Evolutionary conservation across 2,888 invertebrate species (phyloP).

Genomic region (Drepana falcataria): DNA sequence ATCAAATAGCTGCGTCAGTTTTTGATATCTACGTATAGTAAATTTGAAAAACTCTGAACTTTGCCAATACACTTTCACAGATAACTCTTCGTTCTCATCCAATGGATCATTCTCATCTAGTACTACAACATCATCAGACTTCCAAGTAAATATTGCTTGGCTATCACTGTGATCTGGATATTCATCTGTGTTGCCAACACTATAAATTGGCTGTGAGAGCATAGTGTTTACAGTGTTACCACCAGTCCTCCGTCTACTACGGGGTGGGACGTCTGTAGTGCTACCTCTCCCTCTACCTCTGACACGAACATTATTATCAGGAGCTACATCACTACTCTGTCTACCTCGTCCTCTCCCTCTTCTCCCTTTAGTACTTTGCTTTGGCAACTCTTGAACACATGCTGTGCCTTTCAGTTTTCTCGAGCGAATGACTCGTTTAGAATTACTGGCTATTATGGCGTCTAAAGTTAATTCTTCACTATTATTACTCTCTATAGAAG

Average conservation of each 20-base stretch:
- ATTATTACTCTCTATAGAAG: conserved; percentile 13
- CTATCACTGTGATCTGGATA: conserved; percentile 47
- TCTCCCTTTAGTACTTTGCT: conserved; percentile 6
- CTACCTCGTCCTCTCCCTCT: conserved; percentile 9
- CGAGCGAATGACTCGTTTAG: conserved; percentile 9
- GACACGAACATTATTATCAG: not conserved
- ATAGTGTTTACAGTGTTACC: no score
- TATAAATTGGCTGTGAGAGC: conserved; percentile 28
- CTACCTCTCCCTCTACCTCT: conserved; percentile 13
- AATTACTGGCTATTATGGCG: conserved; percentile 28
- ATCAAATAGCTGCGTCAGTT: conserved; percentile 55
- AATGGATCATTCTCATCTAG: conserved; percentile 31
- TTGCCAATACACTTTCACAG: conserved; percentile 69
- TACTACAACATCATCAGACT: conserved; percentile 20
- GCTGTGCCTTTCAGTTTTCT: conserved; percentile 5
- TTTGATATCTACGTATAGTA: conserved; percentile 56
- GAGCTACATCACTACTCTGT: not conserved
- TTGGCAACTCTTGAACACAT: not conserved
- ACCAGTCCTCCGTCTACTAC: not conserved
- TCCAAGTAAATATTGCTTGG: conserved; percentile 40
- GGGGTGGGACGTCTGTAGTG: conserved; percentile 7
- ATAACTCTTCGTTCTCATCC: conserved; percentile 61
- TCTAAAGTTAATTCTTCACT: conserved; percentile 31
- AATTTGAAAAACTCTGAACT: conserved; percentile 57
- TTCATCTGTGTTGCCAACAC: conserved; percentile 56